phyloP scores from a whole-genome alignment of 2,888 invertebrate species.

The Agriopis leucophaearia region DNA sequence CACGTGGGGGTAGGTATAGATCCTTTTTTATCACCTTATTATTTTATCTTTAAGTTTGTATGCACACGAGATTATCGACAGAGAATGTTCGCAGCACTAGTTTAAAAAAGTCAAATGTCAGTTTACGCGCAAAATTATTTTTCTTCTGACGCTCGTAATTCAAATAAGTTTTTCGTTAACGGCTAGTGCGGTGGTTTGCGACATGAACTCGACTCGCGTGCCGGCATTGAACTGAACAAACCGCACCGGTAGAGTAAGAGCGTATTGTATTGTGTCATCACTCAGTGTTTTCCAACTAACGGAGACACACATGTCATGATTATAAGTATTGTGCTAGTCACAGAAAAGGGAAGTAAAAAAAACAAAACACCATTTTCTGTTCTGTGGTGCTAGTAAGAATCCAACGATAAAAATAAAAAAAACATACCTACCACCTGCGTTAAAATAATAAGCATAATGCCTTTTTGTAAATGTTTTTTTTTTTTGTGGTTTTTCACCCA shows the following conservation, averaged over 20 bases:
- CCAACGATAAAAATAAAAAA: too few species aligned
- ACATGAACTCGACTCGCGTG: conserved; percentile 69
- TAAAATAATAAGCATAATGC: too few species aligned
- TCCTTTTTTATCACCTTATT: conserved; percentile 68
- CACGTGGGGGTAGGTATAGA: conserved; percentile 52
- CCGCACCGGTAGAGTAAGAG: conserved; percentile 73
- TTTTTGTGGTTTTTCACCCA: too few species aligned
- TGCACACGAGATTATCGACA: conserved; percentile 26
- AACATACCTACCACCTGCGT: too few species aligned
- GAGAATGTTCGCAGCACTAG: conserved; percentile 28
- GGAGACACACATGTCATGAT: conserved; percentile 40
- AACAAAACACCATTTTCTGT: too few species aligned
- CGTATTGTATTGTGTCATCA: conserved; percentile 68
- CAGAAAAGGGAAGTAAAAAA: too few species aligned
- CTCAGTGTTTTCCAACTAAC: conserved; percentile 62
- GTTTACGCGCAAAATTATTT: conserved; percentile 47
- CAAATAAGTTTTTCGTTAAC: conserved; percentile 59
- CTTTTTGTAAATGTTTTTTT: too few species aligned
- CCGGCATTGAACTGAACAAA: conserved; percentile 70
- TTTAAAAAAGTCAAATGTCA: conserved; percentile 48
- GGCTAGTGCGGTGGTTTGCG: conserved; percentile 52
- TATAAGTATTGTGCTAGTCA: background rate
- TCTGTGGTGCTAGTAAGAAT: too few species aligned
- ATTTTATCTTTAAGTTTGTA: conserved; percentile 50
- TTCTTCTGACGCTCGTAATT: conserved; percentile 39